Evolutionary conservation across 2,888 invertebrate species (phyloP).

Genomic region (Helicoverpa assulta): DNA sequence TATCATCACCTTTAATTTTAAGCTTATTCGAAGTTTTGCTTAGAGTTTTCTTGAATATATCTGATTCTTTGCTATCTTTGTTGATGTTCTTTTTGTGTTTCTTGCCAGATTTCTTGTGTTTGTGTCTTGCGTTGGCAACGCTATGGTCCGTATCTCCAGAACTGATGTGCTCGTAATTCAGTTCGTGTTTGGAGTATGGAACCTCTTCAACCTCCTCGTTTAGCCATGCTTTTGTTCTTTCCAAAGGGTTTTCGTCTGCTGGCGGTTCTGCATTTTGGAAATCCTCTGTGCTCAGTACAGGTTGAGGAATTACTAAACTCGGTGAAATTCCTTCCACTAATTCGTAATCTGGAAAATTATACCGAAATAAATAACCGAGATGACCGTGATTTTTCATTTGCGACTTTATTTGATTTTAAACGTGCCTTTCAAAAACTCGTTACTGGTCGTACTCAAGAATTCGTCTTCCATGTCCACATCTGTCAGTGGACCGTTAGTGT

Average conservation of each 20-base stretch:
- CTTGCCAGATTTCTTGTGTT: constrained; percentile 62
- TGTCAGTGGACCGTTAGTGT: background rate
- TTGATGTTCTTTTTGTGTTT: constrained; percentile 49
- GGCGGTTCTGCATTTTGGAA: constrained; percentile 29
- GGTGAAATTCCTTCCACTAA: constrained; percentile 58
- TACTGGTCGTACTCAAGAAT: constrained; percentile 61
- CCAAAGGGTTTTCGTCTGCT: constrained; percentile 62
- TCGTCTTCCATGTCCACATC: constrained; percentile 64
- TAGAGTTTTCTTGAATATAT: constrained; percentile 47
- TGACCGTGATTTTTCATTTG: no score
- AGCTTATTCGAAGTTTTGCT: constrained; percentile 51
- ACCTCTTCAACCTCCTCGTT: constrained; percentile 69
- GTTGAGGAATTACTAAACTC: constrained; percentile 51
- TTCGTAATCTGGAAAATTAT: constrained; percentile 61
- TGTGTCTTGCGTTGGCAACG: constrained; percentile 53
- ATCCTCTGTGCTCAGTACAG: constrained; percentile 35
- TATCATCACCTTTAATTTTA: constrained; percentile 55
- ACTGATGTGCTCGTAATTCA: constrained; percentile 57
- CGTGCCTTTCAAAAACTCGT: constrained; percentile 64
- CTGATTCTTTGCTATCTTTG: constrained; percentile 39
- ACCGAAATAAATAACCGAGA: constrained; percentile 1
- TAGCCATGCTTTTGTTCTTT: constrained; percentile 76
- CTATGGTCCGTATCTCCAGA: constrained; percentile 68
- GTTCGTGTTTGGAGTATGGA: constrained; percentile 61
- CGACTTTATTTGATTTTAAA: background rate